These are phyloP conservation scores for Lamprotornis superbus DNA, from an alignment of 2,113 vertebrate species.

Conservation along the genomic window DNA sequence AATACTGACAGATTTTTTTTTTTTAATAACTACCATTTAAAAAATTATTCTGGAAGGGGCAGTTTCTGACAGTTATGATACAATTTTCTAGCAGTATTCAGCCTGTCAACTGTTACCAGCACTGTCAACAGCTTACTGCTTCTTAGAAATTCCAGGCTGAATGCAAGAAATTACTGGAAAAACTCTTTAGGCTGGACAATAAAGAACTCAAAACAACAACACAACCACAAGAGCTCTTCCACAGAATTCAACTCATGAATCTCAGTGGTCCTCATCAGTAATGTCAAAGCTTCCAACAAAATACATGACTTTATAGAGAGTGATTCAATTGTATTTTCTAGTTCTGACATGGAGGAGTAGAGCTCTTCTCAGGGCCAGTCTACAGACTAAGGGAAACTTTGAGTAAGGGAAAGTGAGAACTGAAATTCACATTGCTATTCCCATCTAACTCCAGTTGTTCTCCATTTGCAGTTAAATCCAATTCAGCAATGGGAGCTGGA, in stretches of 20 bases:
- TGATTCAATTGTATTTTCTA: not conserved
- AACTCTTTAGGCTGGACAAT: not conserved
- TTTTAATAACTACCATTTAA: not conserved
- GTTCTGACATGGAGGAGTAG: not conserved
- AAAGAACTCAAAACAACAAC: not conserved
- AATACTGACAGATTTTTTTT: not conserved
- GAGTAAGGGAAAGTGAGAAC: not conserved
- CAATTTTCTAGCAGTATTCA: not conserved
- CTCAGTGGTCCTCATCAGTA: not conserved
- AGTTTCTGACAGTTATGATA: not conserved
- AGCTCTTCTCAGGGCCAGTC: not conserved
- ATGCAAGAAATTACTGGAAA: not conserved
- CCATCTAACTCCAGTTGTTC: not conserved
- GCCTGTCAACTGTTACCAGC: not conserved
- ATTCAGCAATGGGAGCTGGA: not conserved
- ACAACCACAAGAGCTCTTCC: not conserved
- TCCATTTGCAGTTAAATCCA: not conserved
- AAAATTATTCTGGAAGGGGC: not conserved
- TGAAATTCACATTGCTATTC: not conserved
- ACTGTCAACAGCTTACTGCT: not conserved
- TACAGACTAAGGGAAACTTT: not conserved
- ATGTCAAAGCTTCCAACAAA: not conserved
- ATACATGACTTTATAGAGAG: not conserved
- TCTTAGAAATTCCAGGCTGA: not conserved
- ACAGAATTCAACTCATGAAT: not conserved